Conservation (phyloP, 2,888 invertebrate species). For the Phengaris arion region DNA sequence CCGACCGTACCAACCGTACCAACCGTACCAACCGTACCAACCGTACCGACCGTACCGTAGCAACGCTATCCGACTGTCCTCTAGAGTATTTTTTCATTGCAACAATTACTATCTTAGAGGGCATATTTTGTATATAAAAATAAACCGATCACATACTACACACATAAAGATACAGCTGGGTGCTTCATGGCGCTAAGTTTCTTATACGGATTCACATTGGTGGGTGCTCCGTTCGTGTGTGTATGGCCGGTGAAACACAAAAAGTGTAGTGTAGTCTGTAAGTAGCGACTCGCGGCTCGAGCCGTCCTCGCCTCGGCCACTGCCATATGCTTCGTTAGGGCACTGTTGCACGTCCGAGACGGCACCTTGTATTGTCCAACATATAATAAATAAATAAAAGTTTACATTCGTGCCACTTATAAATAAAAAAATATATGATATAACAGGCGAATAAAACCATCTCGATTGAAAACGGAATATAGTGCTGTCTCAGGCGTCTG, state of each 20-base stretch:
- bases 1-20: constrained; percentile 3
- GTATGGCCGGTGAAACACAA: background rate
- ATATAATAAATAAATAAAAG: no score
- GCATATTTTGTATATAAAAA: constrained; percentile 6
- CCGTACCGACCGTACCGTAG: constrained; percentile 20
- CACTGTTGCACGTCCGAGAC: background rate
- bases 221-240: background rate
- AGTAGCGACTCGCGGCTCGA: background rate
- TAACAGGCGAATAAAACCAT: no score
- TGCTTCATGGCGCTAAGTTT: background rate
- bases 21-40: constrained; percentile 19
- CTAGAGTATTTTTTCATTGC: constrained; percentile 20
- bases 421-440: no score
- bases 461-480: background rate
- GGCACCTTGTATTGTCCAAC: background rate
- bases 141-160: background rate
- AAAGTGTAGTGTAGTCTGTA: constrained; percentile 14
- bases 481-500: background rate
- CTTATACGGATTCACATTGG: background rate
- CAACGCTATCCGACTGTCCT: constrained; percentile 21
- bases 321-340: background rate
- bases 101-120: constrained; percentile 18
- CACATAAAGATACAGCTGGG: background rate
- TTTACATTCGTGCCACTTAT: no score
- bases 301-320: background rate